A percentile compares a stretch with the other conserved stretches of the same genome.
Conservation (phyloP, 2,797 vertebrate genomes). For the Yasuhikotakia modesta region DNA sequence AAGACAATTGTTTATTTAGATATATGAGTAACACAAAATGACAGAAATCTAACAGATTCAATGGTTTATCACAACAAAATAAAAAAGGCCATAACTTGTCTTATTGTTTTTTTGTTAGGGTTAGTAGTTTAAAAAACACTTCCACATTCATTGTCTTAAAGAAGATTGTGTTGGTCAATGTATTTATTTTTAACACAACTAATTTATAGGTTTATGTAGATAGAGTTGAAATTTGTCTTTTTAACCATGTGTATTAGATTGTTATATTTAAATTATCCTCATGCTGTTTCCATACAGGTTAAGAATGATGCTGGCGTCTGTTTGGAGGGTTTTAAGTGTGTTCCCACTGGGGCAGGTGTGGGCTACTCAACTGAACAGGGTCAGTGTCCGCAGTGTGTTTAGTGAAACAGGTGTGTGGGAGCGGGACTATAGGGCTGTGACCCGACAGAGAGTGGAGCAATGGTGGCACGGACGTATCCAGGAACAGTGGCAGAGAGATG, state of each 20-base stretch:
- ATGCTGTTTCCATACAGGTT: conserved; percentile 18
- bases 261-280: background rate
- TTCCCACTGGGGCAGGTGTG: conserved; percentile 66
- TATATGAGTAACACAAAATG: background rate
- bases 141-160: background rate
- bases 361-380: conserved; percentile 12
- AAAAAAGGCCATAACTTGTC: background rate
- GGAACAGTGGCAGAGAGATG: conserved; percentile 74
- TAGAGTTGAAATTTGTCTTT: conserved; percentile 1
- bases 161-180: background rate
- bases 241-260: background rate
- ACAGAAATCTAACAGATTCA: background rate
- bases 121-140: background rate
- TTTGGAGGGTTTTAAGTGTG: conserved; percentile 62
- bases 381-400: conserved; percentile 77
- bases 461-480: conserved; percentile 89
- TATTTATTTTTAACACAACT: background rate
- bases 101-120: background rate
- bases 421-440: conserved; percentile 81
- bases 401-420: conserved; percentile 90
- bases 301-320: conserved; percentile 72
- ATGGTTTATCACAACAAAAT: too few species aligned
- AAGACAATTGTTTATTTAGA: too few species aligned
- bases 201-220: conserved; percentile 24
- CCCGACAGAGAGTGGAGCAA: conserved; percentile 83